phyloP scores from a whole-genome alignment of 2,888 invertebrate species.

The Pristionchus arcanus region DNA sequence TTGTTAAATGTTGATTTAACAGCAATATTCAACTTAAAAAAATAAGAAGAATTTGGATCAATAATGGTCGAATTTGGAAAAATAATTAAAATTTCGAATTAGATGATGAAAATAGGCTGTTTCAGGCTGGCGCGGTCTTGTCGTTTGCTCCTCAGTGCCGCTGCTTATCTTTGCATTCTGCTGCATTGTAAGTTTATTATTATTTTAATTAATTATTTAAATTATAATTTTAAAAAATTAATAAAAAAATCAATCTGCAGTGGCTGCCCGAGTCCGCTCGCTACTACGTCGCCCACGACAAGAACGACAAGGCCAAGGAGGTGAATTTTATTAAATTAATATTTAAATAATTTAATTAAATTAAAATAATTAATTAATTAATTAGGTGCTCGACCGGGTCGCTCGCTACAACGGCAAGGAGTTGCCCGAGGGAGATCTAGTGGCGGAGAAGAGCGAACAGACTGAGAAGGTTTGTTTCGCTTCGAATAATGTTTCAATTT shows the following conservation, averaged over 20 bases:
- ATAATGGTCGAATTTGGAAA: too few relatives aligned
- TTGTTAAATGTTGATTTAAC: too few relatives aligned
- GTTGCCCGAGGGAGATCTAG: slow-evolving; percentile 90
- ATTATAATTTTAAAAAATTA: not conserved
- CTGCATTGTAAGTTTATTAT: slow-evolving; percentile 32
- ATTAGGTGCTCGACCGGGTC: slow-evolving; percentile 88
- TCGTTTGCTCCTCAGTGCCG: slow-evolving; percentile 91
- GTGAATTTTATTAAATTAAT: not conserved
- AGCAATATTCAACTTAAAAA: too few relatives aligned
- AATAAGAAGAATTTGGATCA: not conserved
- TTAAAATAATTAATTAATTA: slow-evolving; percentile 69
- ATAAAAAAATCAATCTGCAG: slow-evolving; percentile 82
- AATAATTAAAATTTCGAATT: not conserved
- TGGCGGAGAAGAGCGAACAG: slow-evolving; percentile 77
- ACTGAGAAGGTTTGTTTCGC: not conserved
- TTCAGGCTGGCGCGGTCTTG: slow-evolving; percentile 90
- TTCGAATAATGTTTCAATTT: not conserved
- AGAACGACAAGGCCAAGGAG: slow-evolving; percentile 87
- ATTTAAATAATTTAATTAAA: not conserved
- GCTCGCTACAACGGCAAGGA: slow-evolving; percentile 91
- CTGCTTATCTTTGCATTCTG: slow-evolving; percentile 86
- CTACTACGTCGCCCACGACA: slow-evolving; percentile 90
- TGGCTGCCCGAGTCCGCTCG: slow-evolving; percentile 95
- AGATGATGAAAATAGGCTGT: not conserved
- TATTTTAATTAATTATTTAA: not conserved